Base-by-base conservation (phyloP, 2,888 invertebrate genomes). In the Aphelenchoides bicaudatus region DNA sequence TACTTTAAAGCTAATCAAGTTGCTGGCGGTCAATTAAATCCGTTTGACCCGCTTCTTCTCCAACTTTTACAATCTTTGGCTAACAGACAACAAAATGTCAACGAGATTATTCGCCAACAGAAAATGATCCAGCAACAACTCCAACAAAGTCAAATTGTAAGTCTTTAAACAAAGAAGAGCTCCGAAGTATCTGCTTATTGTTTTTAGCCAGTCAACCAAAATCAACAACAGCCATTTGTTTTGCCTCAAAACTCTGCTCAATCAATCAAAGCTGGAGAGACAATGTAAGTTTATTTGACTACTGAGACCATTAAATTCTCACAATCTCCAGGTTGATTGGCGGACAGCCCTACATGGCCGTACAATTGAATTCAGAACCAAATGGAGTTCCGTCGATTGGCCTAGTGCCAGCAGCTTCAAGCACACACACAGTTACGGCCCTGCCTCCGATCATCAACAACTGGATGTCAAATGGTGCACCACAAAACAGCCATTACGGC, bases 271-370 rank as follows among this genome's bases (percentile, higher is more conserved):
- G 39, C 63, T 0, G 62, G 62, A 5, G 62, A 62, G 23, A 65
- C 30, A 30, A 56, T 50, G 16, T n/a, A n/a, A n/a, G n/a, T n/a
- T n/a, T n/a, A n/a, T n/a, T n/a, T n/a, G n/a, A n/a, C n/a, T n/a
- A n/a, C n/a, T n/a, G n/a, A n/a, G n/a, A n/a, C n/a, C n/a, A n/a
- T n/a, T n/a, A n/a, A n/a, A n/a, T n/a, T n/a, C n/a, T n/a, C n/a
- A n/a, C n/a, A n/a, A n/a, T n/a, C n/a, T n/a, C n/a, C n/a, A n/a
- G n/a, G n/a, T 34, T 50, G 13, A 62, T 62, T 37, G 63, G 63
- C 8, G 62, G 63, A 23, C 56, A 62, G 29, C 28, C 47, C 21
- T 62, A 62, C 28, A 27, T 61, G 8, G 61, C 56, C 4, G 61
- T 61, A 8, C 51, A 48, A 13, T 34, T 61, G 39, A 62, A 61